These are phyloP conservation scores for Cepaea hortensis DNA, from an alignment of 2,888 invertebrate species.

Conservation along the genomic window DNA sequence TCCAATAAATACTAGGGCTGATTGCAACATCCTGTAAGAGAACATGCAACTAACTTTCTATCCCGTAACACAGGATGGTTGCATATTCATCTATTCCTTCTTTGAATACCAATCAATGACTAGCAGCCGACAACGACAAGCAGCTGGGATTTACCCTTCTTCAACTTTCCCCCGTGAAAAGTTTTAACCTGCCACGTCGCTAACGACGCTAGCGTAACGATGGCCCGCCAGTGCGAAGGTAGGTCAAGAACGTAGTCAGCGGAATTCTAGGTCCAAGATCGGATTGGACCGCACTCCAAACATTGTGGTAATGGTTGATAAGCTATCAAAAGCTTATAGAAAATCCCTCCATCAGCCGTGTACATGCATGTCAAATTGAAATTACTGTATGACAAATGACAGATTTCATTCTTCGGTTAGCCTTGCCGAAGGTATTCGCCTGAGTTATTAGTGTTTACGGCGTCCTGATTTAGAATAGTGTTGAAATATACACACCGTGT, in stretches of 20 bases:
- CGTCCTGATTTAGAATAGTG: no score
- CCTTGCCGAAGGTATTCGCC: background rate
- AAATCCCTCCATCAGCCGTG: conserved; percentile 17
- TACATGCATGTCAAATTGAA: background rate
- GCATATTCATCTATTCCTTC: no score
- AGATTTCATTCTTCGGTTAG: background rate
- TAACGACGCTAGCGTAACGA: background rate
- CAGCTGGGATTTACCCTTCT: no score
- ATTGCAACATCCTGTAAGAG: no score
- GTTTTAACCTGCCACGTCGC: no score
- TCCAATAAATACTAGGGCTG: no score
- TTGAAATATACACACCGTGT: no score
- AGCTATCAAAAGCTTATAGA: conserved; percentile 29
- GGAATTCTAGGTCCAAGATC: background rate
- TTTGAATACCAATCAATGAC: no score
- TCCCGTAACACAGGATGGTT: no score
- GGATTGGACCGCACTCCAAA: background rate
- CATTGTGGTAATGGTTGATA: conserved; percentile 27
- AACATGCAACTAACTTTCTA: no score
- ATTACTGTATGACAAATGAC: conserved; percentile 3
- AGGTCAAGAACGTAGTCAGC: background rate
- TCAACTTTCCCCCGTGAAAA: no score
- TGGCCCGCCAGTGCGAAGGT: background rate
- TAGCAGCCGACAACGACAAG: no score
- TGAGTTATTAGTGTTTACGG: background rate